Conservation (phyloP, 2,113 vertebrate genomes). For the Rhinopomastus cyanomelas region DNA sequence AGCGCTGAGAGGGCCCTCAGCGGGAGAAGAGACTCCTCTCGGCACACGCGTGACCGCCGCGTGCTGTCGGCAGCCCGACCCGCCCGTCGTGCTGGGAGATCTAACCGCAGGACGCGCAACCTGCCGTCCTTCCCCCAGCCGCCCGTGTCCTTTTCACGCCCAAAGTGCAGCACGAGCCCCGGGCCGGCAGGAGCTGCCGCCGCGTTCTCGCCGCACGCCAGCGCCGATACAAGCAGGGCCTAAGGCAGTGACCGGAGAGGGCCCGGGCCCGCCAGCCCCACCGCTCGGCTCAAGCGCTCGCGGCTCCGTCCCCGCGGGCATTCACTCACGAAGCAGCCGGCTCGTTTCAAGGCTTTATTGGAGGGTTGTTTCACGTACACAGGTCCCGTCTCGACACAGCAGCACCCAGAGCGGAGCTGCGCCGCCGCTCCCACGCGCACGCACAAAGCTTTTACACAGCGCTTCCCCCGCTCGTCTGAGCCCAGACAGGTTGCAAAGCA, state of each 20-base stretch:
- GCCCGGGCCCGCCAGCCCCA: constrained; percentile 68
- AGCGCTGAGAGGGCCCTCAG: background rate
- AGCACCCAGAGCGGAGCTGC: constrained; percentile 67
- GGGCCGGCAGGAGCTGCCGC: no score
- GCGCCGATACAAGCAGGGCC: constrained; percentile 78
- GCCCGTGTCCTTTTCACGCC: constrained; percentile 45
- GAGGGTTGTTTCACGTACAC: constrained; percentile 76
- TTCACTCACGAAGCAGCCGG: constrained; percentile 83
- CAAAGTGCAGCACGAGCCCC: constrained; percentile 39
- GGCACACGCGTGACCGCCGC: background rate
- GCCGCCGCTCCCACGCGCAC: constrained; percentile 72
- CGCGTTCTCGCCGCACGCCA: background rate
- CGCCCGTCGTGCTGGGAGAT: background rate
- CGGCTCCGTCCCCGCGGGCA: constrained; percentile 66
- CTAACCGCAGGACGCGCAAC: background rate
- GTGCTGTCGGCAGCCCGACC: background rate
- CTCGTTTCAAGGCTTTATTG: constrained; percentile 86
- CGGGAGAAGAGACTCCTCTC: background rate
- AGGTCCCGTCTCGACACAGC: constrained; percentile 75
- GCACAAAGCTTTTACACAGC: constrained; percentile 76
- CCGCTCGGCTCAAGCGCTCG: constrained; percentile 70
- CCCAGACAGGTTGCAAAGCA: constrained; percentile 81
- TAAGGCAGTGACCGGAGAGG: constrained; percentile 69
- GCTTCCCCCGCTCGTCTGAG: constrained; percentile 84
- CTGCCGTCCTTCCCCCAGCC: background rate